Conservation (phyloP, 1,140 invertebrate genomes). For the Propsilocerus akamusi region DNA sequence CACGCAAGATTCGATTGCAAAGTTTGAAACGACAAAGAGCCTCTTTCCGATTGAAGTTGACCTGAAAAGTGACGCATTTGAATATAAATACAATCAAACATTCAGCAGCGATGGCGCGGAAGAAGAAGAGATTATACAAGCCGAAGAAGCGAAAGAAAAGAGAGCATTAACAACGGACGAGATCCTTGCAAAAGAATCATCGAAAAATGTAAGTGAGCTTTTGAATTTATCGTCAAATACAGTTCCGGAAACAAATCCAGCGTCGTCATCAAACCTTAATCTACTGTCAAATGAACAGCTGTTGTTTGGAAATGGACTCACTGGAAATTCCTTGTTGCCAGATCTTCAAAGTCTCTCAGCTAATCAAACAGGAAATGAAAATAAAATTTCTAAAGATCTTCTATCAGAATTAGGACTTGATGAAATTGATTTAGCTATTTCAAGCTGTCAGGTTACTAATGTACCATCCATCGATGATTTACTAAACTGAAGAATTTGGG, state of each 20-base stretch:
- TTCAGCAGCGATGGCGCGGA: background rate
- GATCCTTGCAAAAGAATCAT: background rate
- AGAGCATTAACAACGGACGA: background rate
- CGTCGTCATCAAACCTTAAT: background rate
- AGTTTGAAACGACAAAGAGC: constrained; percentile 47
- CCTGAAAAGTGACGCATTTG: constrained; percentile 76
- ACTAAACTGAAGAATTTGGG: too few species aligned
- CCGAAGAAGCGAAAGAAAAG: background rate
- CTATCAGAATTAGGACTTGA: background rate
- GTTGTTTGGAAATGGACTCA: background rate
- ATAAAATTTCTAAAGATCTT: background rate
- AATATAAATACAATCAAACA: constrained; percentile 45
- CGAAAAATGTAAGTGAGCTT: background rate
- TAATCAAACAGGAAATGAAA: background rate
- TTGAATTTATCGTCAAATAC: background rate
- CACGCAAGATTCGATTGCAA: constrained; percentile 37
- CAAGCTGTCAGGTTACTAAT: background rate
- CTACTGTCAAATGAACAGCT: background rate
- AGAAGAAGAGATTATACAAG: background rate
- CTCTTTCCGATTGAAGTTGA: constrained; percentile 96
- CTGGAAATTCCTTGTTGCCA: background rate
- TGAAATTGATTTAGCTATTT: background rate
- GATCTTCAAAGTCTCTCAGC: background rate
- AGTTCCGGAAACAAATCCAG: background rate
- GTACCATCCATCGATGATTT: background rate